Conservation (phyloP, 1,140 invertebrate genomes). For the Scaptomyza hsui region DNA sequence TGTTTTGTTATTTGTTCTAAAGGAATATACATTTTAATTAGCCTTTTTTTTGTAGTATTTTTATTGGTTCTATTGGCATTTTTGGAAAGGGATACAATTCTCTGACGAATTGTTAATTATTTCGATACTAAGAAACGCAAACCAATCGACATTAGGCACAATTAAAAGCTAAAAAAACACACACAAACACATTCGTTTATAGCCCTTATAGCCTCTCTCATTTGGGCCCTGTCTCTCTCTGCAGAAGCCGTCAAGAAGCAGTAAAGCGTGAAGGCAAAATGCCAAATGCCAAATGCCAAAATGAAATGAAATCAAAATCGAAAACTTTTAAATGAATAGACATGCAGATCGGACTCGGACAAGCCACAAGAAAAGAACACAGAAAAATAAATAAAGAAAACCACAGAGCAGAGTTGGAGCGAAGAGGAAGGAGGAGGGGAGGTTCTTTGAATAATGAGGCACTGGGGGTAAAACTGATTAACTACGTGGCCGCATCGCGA, state of each 20-base stretch:
- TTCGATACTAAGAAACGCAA: slow-evolving; percentile 37
- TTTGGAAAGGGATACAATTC: not conserved
- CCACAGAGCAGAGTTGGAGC: not conserved
- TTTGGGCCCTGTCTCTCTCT: not conserved
- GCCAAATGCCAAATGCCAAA: slow-evolving; percentile 52
- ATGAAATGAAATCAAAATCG: slow-evolving; percentile 74
- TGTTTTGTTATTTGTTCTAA: too few relatives aligned
- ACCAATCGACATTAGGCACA: slow-evolving; percentile 33
- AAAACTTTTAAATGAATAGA: slow-evolving; percentile 70
- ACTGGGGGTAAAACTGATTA: slow-evolving; percentile 44
- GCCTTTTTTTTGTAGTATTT: too few relatives aligned
- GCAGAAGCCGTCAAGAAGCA: slow-evolving; percentile 35
- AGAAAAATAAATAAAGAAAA: slow-evolving; percentile 4
- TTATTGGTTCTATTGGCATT: not conserved
- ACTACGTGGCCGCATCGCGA: slow-evolving; percentile 41
- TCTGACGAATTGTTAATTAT: slow-evolving; percentile 13
- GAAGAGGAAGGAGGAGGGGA: not conserved
- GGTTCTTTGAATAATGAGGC: slow-evolving; percentile 69
- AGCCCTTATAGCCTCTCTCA: too few relatives aligned
- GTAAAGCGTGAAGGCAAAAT: slow-evolving; percentile 65
- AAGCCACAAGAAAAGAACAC: slow-evolving; percentile 46
- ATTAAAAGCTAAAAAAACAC: slow-evolving; percentile 9
- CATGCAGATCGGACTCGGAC: slow-evolving; percentile 76
- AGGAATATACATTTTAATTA: too few relatives aligned
- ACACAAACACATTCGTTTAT: not conserved